Base-by-base conservation (phyloP, 2,888 invertebrate genomes). In the Coenonympha glycerion region DNA sequence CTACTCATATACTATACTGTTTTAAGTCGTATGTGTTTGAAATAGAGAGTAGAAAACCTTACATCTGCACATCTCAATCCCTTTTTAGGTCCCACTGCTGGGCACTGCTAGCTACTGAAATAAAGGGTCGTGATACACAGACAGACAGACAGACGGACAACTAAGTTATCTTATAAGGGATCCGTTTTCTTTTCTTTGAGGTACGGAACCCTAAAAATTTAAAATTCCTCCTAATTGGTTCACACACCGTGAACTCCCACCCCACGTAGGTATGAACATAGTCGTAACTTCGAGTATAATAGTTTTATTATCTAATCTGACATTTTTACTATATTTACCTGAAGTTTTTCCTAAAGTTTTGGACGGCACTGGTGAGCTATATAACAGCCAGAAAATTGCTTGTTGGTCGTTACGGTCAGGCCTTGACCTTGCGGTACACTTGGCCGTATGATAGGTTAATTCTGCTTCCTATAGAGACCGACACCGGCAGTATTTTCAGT, bases 341-440 rank as follows among this genome's bases (percentile, higher is more conserved):
- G 16, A 9, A 13, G 11, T 24, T 9, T n/a, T n/a, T n/a, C n/a
- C n/a, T n/a, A n/a, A 31, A 31, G 13, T 44, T 44, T 44, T 15
- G 42, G 19, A 31, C 15, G 24, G 5, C 39, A 4, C 15, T 8
- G 13, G 24, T 15, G 9, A 31, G 6, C 1, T 39, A 45, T 24
- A 16, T 19, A 33, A 39, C 18, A 40, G 33, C 34, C 30, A 46
- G 37, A 46, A 31, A 52, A 36, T 41, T 34, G 31, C 24, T 41
- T 40, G 49, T 52, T 34, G 22, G 18, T 41, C 36, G 49, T 52
- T 52, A 55, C 52, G 47, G 46, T 49, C 49, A 42, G 39, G 39
- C 53, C 53, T 55, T 55, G 59, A 49, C 57, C 59, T 57, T 59
- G 57, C 24, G 28, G 18, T 51, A 47, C 48, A 55, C 48, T 47